Conservation (phyloP, 2,888 invertebrate species). For the Agrenia bidenticulata region DNA sequence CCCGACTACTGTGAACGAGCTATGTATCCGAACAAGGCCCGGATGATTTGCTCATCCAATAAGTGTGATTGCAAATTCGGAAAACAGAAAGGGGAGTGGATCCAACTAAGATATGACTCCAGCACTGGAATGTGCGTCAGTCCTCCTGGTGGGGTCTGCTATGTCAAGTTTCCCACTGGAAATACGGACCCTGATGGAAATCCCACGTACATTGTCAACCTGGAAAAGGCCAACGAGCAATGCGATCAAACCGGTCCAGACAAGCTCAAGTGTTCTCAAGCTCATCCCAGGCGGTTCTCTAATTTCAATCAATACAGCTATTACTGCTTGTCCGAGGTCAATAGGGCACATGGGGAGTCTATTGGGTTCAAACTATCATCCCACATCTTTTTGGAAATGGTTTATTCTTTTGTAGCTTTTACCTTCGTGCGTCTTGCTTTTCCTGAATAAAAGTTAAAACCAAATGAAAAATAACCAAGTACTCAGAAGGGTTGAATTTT, state of each 20-base stretch:
- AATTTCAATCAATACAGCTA: constrained; percentile 21
- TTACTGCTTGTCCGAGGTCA: constrained; percentile 19
- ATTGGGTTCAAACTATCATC: too few relatives aligned
- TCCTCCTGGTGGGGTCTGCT: constrained; percentile 24
- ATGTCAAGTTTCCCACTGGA: constrained; percentile 11
- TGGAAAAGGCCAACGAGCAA: constrained; percentile 20
- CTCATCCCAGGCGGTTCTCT: constrained; percentile 25
- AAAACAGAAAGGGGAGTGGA: constrained; percentile 2
- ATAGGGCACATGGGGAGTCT: too few relatives aligned
- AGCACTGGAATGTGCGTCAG: constrained; percentile 15
- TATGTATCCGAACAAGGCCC: constrained; percentile 19
- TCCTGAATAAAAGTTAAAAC: too few relatives aligned
- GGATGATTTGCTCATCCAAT: constrained; percentile 22
- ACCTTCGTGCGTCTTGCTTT: too few relatives aligned
- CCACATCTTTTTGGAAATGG: too few relatives aligned
- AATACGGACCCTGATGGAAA: not conserved
- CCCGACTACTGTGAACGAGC: constrained; percentile 25
- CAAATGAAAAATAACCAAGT: too few relatives aligned
- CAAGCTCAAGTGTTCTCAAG: constrained; percentile 21
- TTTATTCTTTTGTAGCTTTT: too few relatives aligned
- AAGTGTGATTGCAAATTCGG: constrained; percentile 26
- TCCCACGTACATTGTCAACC: constrained; percentile 14
- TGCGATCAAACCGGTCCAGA: constrained; percentile 22
- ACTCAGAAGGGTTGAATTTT: too few relatives aligned
- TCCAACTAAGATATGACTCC: constrained; percentile 12